Conservation (phyloP, 2,888 invertebrate genomes). For the Drosophila sordidula region DNA sequence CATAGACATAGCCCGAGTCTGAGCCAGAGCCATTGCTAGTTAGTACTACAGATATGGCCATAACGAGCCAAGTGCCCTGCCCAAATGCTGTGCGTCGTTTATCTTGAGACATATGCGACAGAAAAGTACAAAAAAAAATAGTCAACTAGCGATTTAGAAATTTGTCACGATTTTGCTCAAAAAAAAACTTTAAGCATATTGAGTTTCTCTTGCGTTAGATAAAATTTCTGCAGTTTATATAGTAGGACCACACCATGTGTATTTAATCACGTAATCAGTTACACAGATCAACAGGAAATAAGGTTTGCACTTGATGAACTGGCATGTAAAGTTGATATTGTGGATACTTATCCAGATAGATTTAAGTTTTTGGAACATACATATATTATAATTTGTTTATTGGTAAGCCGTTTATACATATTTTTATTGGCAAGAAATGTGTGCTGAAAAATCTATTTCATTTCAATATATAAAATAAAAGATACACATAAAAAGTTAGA, state of each 20-base stretch:
- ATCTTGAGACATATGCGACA: slow-evolving; percentile 40
- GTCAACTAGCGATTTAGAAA: slow-evolving; percentile 48
- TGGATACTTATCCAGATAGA: too few species aligned
- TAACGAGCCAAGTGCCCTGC: slow-evolving; percentile 57
- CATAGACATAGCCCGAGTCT: slow-evolving; percentile 4
- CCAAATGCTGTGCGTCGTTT: slow-evolving; percentile 51
- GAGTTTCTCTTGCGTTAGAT: slow-evolving; percentile 31
- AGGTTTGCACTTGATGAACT: neutral
- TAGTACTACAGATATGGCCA: slow-evolving; percentile 41
- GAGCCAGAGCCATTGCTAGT: slow-evolving; percentile 3
- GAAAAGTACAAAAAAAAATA: slow-evolving; percentile 9
- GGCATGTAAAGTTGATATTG: neutral
- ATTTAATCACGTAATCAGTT: neutral
- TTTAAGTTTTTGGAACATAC: too few species aligned
- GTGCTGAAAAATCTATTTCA: too few species aligned
- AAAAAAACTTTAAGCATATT: slow-evolving; percentile 25
- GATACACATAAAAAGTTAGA: too few species aligned
- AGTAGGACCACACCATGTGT: slow-evolving; percentile 5
- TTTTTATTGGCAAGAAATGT: too few species aligned
- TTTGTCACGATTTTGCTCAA: slow-evolving; percentile 65
- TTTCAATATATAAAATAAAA: too few species aligned
- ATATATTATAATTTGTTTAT: too few species aligned
- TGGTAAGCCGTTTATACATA: too few species aligned
- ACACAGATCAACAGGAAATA: neutral
- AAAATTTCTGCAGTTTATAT: too few species aligned